Percentiles rank a stretch among this genome's conserved stretches.
These are phyloP conservation scores for Idaea biselata DNA, from an alignment of 2,888 invertebrate genomes.

Conservation along the genomic window DNA sequence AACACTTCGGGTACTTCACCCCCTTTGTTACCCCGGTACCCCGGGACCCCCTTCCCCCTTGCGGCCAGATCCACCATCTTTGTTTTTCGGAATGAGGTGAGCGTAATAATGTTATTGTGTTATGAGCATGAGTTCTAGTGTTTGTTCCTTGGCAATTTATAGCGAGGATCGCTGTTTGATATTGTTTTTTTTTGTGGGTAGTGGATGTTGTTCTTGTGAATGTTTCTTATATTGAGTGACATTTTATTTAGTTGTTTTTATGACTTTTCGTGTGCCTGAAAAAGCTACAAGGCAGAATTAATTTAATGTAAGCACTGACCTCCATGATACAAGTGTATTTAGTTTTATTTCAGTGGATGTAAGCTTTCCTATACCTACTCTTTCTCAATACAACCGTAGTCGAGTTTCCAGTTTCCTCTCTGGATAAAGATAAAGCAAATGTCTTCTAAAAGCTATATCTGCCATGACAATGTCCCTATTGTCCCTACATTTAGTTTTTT, in stretches of 20 bases:
- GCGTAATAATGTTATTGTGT: constrained; percentile 44
- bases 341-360: too few relatives aligned
- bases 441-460: too few relatives aligned
- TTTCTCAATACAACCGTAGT: too few relatives aligned
- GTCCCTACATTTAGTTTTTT: too few relatives aligned
- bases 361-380: too few relatives aligned
- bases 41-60: constrained; percentile 8
- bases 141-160: constrained; percentile 7
- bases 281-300: too few relatives aligned
- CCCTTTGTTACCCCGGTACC: constrained; percentile 12
- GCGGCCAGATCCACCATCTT: constrained; percentile 46
- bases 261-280: too few relatives aligned
- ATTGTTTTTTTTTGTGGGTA: constrained; percentile 25
- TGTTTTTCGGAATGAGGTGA: constrained; percentile 60
- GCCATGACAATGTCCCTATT: too few relatives aligned
- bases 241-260: neutral
- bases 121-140: constrained; percentile 26
- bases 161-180: constrained; percentile 18
- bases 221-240: neutral
- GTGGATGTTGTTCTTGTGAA: neutral
- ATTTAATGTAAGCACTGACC: too few relatives aligned
- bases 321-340: too few relatives aligned
- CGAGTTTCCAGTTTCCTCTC: too few relatives aligned
- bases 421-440: too few relatives aligned
- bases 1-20: constrained; percentile 19